Conservation (phyloP, 2,888 invertebrate genomes). For the Apoda limacodes region DNA sequence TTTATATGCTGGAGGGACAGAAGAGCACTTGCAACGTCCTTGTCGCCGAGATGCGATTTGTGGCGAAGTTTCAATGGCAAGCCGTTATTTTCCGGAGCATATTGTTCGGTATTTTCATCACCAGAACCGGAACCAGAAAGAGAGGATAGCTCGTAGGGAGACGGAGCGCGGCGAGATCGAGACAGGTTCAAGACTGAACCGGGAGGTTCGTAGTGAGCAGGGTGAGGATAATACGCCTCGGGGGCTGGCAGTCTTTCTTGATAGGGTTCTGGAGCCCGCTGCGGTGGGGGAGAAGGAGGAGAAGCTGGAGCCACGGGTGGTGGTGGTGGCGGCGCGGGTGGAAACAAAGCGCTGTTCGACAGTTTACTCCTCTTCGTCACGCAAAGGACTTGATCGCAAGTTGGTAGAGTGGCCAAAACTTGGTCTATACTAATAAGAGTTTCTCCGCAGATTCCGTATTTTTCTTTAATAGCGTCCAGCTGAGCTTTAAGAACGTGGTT, state of each 20-base stretch:
- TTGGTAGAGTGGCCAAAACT: constrained; percentile 86
- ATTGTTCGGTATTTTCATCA: constrained; percentile 59
- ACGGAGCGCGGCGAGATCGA: constrained; percentile 73
- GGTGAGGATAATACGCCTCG: constrained; percentile 59
- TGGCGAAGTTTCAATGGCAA: constrained; percentile 92
- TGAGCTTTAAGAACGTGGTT: constrained; percentile 95
- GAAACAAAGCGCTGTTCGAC: constrained; percentile 61
- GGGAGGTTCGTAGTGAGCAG: constrained; percentile 70
- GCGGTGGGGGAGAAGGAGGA: constrained; percentile 65
- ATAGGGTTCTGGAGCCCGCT: constrained; percentile 64
- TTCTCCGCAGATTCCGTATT: constrained; percentile 91
- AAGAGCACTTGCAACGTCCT: constrained; percentile 87
- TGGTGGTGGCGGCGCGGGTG: constrained; percentile 66
- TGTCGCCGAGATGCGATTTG: constrained; percentile 90
- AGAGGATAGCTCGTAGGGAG: constrained; percentile 85
- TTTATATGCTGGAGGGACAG: constrained; percentile 88
- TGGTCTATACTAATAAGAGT: constrained; percentile 89
- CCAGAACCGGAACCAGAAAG: constrained; percentile 75
- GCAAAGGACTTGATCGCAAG: constrained; percentile 86
- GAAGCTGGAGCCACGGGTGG: constrained; percentile 61
- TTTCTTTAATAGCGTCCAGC: constrained; percentile 91
- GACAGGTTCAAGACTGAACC: constrained; percentile 81
- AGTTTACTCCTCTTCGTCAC: constrained; percentile 79
- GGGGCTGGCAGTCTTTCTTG: constrained; percentile 58
- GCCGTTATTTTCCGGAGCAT: constrained; percentile 78